Evolutionary conservation across 2,888 invertebrate genomes (phyloP).

Genomic region (Dynastes maya): DNA sequence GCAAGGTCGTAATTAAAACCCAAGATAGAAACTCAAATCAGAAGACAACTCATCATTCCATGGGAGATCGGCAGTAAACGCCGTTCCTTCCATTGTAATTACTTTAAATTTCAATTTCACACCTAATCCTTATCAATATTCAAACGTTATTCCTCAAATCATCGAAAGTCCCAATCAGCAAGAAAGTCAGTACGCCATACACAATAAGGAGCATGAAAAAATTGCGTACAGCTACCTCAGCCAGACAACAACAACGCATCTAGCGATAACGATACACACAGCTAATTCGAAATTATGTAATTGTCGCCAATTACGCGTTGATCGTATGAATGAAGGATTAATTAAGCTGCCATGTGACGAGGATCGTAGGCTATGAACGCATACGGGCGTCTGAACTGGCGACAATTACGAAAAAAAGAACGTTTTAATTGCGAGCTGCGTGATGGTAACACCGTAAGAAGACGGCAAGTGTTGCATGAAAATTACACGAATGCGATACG

Average conservation of each 20-base stretch:
- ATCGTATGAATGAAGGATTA: constrained; percentile 28
- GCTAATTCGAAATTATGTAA: constrained; percentile 20
- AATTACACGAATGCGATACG: constrained; percentile 22
- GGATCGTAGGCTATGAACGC: background rate
- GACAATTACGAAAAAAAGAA: constrained; percentile 36
- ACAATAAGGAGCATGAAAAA: constrained; percentile 7
- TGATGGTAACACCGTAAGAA: constrained; percentile 19
- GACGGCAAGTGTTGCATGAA: constrained; percentile 29
- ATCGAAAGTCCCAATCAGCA: constrained; percentile 30
- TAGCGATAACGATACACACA: background rate
- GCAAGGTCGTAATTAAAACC: too few species aligned
- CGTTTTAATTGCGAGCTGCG: constrained; percentile 43
- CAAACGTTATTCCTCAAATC: background rate
- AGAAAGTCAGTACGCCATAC: background rate
- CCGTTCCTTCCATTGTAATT: background rate
- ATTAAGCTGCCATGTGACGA: constrained; percentile 6
- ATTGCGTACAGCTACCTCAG: constrained; percentile 1
- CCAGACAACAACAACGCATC: background rate
- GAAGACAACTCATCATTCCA: background rate
- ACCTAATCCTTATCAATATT: background rate
- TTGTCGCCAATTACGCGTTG: constrained; percentile 23
- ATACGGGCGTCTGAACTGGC: constrained; percentile 28
- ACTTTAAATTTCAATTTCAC: constrained; percentile 13
- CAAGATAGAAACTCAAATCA: background rate
- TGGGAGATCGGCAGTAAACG: background rate